These are phyloP conservation scores for Bombus ignitus DNA, from an alignment of 1,140 invertebrate species.

Conservation along the genomic window DNA sequence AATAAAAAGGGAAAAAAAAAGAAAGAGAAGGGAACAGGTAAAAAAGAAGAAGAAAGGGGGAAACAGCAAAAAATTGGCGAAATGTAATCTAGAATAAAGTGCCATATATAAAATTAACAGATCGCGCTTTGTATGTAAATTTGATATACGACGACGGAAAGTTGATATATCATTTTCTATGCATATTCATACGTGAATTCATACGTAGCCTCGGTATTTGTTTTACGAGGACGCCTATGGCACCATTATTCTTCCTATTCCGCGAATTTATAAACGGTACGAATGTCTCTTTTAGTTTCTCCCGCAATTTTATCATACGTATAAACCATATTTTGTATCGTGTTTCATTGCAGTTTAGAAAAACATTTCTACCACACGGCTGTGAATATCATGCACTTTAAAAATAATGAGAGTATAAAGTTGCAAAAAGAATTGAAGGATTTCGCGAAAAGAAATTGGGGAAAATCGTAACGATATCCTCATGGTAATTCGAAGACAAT, in stretches of 20 bases:
- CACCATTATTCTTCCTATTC: slow-evolving; percentile 36
- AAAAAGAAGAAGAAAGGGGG: not conserved
- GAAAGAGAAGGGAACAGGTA: not conserved
- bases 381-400: not conserved
- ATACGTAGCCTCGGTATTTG: slow-evolving; percentile 12
- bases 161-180: slow-evolving; percentile 43
- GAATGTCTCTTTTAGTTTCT: not conserved
- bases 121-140: slow-evolving; percentile 50
- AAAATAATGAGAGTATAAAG: not conserved
- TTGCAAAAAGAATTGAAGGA: not conserved
- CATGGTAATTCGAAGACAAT: not conserved
- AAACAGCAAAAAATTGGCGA: slow-evolving; percentile 6
- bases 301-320: not conserved
- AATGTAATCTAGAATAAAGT: slow-evolving; percentile 37
- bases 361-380: too few species aligned
- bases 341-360: slow-evolving; percentile 8
- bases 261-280: slow-evolving; percentile 13
- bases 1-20: not conserved
- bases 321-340: not conserved
- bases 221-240: slow-evolving; percentile 11
- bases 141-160: slow-evolving; percentile 41
- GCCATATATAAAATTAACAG: slow-evolving; percentile 52
- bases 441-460: not conserved
- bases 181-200: slow-evolving; percentile 50
- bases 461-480: not conserved